phyloP scores from a whole-genome alignment of 2,888 invertebrate species.

The Melikaiella ostensackeni region DNA sequence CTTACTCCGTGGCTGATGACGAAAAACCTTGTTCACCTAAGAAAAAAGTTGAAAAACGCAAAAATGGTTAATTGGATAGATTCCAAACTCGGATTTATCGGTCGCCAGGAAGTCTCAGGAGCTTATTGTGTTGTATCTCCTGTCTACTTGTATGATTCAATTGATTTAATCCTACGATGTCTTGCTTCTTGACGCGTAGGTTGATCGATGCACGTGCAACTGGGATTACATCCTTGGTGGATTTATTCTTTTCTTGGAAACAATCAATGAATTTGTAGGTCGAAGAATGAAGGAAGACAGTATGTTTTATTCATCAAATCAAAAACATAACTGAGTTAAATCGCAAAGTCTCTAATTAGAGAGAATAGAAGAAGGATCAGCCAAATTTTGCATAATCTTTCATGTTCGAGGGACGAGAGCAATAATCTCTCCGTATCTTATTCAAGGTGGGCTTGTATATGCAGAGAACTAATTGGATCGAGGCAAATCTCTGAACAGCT shows the following conservation, averaged over 20 bases:
- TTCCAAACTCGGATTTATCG: not conserved
- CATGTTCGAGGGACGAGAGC: not conserved
- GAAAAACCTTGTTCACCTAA: too few species aligned
- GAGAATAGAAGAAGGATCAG: not conserved
- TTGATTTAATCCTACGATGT: conserved; percentile 13
- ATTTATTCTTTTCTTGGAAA: conserved; percentile 1
- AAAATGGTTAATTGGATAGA: not conserved
- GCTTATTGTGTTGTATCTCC: conserved; percentile 7
- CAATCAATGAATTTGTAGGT: not conserved
- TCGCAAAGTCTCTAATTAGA: not conserved
- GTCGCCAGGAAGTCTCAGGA: conserved; percentile 15
- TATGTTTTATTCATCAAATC: too few species aligned
- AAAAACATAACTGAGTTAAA: too few species aligned
- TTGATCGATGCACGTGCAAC: conserved; percentile 24
- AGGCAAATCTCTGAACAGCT: not conserved
- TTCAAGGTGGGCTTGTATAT: not conserved
- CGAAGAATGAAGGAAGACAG: too few species aligned
- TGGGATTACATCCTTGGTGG: not conserved
- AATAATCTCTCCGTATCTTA: not conserved
- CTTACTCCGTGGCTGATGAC: too few species aligned
- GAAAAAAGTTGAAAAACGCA: too few species aligned
- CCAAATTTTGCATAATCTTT: not conserved
- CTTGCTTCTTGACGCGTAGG: conserved; percentile 37
- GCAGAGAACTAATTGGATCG: not conserved
- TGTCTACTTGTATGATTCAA: conserved; percentile 21